These are phyloP conservation scores for Physeter macrocephalus DNA, from an alignment of 2,113 vertebrate genomes.

Conservation along the genomic window DNA sequence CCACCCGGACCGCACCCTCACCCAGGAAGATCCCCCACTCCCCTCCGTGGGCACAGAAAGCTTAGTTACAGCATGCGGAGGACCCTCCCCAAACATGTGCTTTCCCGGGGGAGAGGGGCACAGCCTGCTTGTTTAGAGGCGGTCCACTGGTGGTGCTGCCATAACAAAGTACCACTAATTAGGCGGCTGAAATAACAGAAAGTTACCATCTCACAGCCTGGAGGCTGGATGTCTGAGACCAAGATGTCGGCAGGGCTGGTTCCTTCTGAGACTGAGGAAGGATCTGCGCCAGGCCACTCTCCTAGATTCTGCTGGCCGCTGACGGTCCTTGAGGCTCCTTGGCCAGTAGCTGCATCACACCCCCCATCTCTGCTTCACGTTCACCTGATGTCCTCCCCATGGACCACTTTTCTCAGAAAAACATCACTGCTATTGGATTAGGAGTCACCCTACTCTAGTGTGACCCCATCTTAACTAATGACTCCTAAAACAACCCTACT, in stretches of 20 bases:
- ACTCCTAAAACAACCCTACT: rapidly evolving
- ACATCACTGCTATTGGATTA: rapidly evolving
- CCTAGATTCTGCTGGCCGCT: rapidly evolving
- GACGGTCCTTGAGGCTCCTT: rapidly evolving
- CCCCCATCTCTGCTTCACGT: rapidly evolving
- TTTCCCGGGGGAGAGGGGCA: no score
- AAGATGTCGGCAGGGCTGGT: no score
- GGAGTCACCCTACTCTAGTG: rapidly evolving
- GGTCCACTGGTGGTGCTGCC: rapidly evolving
- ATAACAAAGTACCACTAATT: rapidly evolving
- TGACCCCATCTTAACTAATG: rapidly evolving
- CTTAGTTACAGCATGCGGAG: rapidly evolving
- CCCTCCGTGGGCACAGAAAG: neutral
- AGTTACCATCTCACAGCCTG: rapidly evolving
- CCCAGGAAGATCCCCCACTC: no score
- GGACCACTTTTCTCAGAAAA: rapidly evolving
- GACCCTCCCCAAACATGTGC: rapidly evolving
- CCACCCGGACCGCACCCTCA: neutral
- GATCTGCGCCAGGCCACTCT: no score
- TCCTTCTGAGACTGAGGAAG: neutral
- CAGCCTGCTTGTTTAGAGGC: neutral
- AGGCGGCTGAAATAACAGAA: rapidly evolving
- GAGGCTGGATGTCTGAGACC: neutral
- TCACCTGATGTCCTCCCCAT: rapidly evolving
- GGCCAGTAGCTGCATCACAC: rapidly evolving